A percentile compares a stretch with the other conserved stretches of the same genome.
phyloP scores from a whole-genome alignment of 92 coral and sea anemone genomes.

The Parazoanthus darwini region DNA sequence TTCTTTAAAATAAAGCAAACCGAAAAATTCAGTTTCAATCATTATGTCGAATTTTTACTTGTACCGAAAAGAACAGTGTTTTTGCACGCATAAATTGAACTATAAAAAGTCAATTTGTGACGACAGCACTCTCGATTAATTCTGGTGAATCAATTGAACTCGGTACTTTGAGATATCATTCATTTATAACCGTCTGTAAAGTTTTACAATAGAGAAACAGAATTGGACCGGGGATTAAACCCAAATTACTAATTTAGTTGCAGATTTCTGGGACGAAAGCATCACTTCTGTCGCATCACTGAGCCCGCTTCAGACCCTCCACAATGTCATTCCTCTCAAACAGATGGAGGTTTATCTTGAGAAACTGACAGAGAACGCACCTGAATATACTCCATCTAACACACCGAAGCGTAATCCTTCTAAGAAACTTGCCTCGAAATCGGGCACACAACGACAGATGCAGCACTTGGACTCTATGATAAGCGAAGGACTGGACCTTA shows the following conservation, averaged over 20 bases:
- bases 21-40: too few relatives aligned
- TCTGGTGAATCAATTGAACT: not conserved
- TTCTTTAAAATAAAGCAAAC: too few relatives aligned
- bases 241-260: conserved; percentile 49
- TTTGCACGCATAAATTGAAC: too few relatives aligned
- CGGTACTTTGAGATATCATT: not conserved
- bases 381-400: conserved; percentile 66
- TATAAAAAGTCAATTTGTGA: too few relatives aligned
- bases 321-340: conserved; percentile 66
- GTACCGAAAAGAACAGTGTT: too few relatives aligned
- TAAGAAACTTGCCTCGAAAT: conserved; percentile 51
- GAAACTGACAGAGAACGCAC: conserved; percentile 3
- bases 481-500: conserved; percentile 54
- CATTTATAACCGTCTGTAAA: not conserved
- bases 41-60: too few relatives aligned
- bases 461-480: conserved; percentile 39
- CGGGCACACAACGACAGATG: conserved; percentile 56
- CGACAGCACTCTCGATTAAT: too few relatives aligned
- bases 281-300: conserved; percentile 67
- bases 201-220: not conserved
- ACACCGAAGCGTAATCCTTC: conserved; percentile 55
- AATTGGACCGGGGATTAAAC: not conserved
- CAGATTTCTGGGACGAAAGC: conserved; percentile 72
- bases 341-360: conserved; percentile 57
- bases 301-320: conserved; percentile 74